These are phyloP conservation scores for Butastur rufipennis DNA, from an alignment of 2,113 vertebrate species.

Conservation along the genomic window DNA sequence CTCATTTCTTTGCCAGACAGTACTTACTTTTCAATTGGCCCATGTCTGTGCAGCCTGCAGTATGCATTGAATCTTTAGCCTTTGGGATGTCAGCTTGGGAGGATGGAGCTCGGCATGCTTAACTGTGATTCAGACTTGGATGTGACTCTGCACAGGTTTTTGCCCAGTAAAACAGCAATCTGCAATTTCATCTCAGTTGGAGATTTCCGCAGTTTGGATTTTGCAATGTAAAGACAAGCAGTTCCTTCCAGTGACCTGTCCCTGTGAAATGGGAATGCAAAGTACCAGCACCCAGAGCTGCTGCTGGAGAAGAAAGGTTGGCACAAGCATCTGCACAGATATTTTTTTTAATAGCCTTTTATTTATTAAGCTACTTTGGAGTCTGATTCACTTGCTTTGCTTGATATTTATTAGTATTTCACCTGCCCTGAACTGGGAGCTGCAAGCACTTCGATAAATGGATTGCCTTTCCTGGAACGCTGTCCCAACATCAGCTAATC, in stretches of 20 bases:
- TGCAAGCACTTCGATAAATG: conserved; percentile 24
- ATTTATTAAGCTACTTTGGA: conserved; percentile 31
- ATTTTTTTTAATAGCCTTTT: conserved; percentile 10
- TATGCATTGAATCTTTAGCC: neutral
- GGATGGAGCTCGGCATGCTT: rapidly evolving
- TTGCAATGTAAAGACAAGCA: neutral
- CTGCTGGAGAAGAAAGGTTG: neutral
- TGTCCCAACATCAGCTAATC: neutral
- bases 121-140: neutral
- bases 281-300: neutral
- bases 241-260: neutral
- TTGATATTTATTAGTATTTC: neutral
- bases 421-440: conserved; percentile 4
- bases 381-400: neutral
- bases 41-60: neutral
- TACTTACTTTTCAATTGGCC: neutral
- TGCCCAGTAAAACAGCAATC: neutral
- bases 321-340: neutral
- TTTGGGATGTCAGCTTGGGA: neutral
- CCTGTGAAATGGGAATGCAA: neutral
- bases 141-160: neutral
- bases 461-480: conserved; percentile 1
- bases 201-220: neutral
- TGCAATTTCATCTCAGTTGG: neutral
- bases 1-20: neutral